Base-by-base conservation (phyloP, 2,888 invertebrate genomes). In the Autographa gamma region DNA sequence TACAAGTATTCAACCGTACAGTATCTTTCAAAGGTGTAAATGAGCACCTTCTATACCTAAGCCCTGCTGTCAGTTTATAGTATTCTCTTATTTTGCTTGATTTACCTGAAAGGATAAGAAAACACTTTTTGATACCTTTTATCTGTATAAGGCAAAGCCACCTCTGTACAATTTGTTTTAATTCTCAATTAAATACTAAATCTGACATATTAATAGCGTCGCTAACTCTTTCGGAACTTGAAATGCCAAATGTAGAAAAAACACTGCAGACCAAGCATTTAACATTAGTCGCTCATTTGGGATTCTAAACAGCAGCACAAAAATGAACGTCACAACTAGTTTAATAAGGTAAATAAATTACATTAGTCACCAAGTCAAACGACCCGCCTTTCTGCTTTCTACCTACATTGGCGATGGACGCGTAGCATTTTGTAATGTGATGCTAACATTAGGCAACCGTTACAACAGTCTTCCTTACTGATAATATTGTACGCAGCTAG, bases 321-420 rank as follows among this genome's bases (percentile, higher is more conserved):
- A 19, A 56, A 48, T 48, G 13, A 56, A 56, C 54, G 25, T 25
- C 19, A 56, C 19, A 25, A 56, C 54, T 13, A 56, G 54, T 56
- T 19, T 56, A 56, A 56, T 56, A 56, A 56, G 54, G 19, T 19
- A 56, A 56, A 48, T 48, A 48, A 48, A 48, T 48, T 59, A 58
- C 1, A 62, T 56, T 52, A 25, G 56, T 54, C 52, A 63, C 48
- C 31, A 52, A 58, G 60, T 63, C n/a, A 14, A 77, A 66, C 19
- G n/a, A 52, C 60, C 60, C 16, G 52, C 16, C 52, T 58, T 77
- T 63, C 60, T 77, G 73, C 66, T 75, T 75, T 75, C 67, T 77
- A 64, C 31, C n/a, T 61, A 25, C 63, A n/a, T 58, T 16, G 48
- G 14, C 25, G 25, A 11, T 58, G 18, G 60, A 14, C 25, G 25